Base-by-base conservation (phyloP, 1,140 invertebrate species). In the Achroia grisella region DNA sequence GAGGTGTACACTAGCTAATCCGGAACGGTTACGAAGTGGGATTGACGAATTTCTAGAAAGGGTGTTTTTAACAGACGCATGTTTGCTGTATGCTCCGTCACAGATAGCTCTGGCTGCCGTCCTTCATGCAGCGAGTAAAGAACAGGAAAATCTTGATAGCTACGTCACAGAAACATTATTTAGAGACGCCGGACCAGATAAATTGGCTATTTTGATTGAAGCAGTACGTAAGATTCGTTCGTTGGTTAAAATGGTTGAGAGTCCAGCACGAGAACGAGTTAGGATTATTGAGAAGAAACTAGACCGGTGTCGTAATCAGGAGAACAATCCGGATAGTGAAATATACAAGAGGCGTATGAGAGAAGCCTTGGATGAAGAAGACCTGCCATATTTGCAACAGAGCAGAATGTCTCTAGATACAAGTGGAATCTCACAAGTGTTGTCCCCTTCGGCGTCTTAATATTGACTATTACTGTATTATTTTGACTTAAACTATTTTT, bases 1-100 rank as follows among this genome's bases (percentile, higher is more conserved):
- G 3, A 87, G 95, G 47, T 94, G 91, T 66, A 82, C 89, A n/a
- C 81, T 96, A 45, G 88, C 91, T 33, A 94, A 98, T 88, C 93
- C 95, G 8, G 97, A 98, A 62, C 89, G 91, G 29, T 82, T 98
- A 12, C 88, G 97, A 48, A 90, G 90, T 33, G 90, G 91, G 40
- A 96, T 97, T 51, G 96, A 98, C 59, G 94, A 95, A 44, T 98
- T 98, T 70, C 80, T 99, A 10, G 96, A 98, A 66, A 93, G 92
- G 70, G 91, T 94, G 14, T 93, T 96, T 56, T 87, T 95, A 39
- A 98, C 97, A 6, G 97, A 99, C 86, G 94, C 92, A 3, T 94
- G 94, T 63, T 87, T 99, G 15, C 76, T 98, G 8, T 98, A 96
- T 86, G 90, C 97, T 4, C 97, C 97, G 2, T 97, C 96, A 51